These are phyloP conservation scores for Coregonus ussuriensis DNA, from an alignment of 2,797 vertebrate genomes.

Conservation along the genomic window DNA sequence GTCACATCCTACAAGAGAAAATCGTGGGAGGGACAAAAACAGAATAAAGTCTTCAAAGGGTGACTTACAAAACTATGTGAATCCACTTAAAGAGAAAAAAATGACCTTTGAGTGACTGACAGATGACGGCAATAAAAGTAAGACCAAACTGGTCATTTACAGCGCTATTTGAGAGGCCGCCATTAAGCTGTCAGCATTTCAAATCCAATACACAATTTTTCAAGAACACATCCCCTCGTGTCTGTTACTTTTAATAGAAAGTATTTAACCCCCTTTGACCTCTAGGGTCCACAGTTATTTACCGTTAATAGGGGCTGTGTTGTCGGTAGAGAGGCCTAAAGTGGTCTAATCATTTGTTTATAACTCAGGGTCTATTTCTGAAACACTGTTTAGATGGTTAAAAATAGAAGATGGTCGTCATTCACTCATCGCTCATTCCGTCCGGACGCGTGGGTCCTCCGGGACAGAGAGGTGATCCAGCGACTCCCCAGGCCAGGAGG, in stretches of 20 bases:
- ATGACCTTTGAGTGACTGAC: slow-evolving; percentile 71
- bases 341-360: slow-evolving; percentile 88
- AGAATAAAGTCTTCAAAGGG: slow-evolving; percentile 53
- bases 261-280: slow-evolving; percentile 91
- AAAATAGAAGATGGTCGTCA: slow-evolving; percentile 87
- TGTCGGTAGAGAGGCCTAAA: slow-evolving; percentile 86
- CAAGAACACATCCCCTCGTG: slow-evolving; percentile 76
- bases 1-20: slow-evolving; percentile 50
- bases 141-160: slow-evolving; percentile 76
- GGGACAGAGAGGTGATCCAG: slow-evolving; percentile 38
- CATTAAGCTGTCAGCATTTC: slow-evolving; percentile 96
- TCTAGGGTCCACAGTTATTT: slow-evolving; percentile 80
- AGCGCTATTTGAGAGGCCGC: slow-evolving; percentile 81
- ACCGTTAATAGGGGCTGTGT: slow-evolving; percentile 87
- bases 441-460: slow-evolving; percentile 68
- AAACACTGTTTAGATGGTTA: slow-evolving; percentile 87
- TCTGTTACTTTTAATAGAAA: slow-evolving; percentile 89
- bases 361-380: slow-evolving; percentile 80
- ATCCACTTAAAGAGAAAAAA: slow-evolving; percentile 64
- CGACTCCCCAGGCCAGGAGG: slow-evolving; percentile 56
- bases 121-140: slow-evolving; percentile 77
- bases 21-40: slow-evolving; percentile 45
- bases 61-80: slow-evolving; percentile 67
- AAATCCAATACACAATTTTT: slow-evolving; percentile 79
- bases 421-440: slow-evolving; percentile 67